These are phyloP conservation scores for Eupithecia subumbrata DNA, from an alignment of 2,888 invertebrate genomes.

Conservation along the genomic window DNA sequence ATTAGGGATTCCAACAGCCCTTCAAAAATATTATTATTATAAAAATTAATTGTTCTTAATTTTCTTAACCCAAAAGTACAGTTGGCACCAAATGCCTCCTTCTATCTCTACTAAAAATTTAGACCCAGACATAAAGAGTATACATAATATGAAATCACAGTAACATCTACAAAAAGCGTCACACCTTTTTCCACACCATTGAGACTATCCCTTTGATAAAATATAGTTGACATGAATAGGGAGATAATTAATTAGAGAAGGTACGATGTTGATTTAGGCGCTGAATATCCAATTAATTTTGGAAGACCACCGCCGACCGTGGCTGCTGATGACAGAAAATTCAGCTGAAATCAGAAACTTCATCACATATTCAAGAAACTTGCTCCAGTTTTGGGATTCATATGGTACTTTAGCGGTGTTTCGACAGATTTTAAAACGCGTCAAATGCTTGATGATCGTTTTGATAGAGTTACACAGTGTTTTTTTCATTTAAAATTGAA, in stretches of 20 bases:
- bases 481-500: neutral
- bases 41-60: too few species aligned
- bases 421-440: neutral
- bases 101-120: too few species aligned
- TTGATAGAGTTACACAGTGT: neutral
- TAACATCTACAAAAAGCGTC: neutral
- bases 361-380: too few species aligned
- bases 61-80: too few species aligned
- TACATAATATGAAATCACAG: neutral
- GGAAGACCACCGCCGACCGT: too few species aligned
- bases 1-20: too few species aligned
- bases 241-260: too few species aligned
- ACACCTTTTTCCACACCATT: neutral
- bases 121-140: neutral
- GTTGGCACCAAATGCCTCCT: too few species aligned
- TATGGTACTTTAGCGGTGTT: neutral
- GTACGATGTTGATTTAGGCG: too few species aligned
- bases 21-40: too few species aligned
- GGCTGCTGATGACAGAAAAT: too few species aligned
- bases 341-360: neutral
- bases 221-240: too few species aligned
- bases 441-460: neutral
- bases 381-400: neutral
- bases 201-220: neutral
- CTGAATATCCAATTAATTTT: neutral